Evolutionary conservation across 2,888 invertebrate genomes (phyloP).

Genomic region (Isotomurus palustris): DNA sequence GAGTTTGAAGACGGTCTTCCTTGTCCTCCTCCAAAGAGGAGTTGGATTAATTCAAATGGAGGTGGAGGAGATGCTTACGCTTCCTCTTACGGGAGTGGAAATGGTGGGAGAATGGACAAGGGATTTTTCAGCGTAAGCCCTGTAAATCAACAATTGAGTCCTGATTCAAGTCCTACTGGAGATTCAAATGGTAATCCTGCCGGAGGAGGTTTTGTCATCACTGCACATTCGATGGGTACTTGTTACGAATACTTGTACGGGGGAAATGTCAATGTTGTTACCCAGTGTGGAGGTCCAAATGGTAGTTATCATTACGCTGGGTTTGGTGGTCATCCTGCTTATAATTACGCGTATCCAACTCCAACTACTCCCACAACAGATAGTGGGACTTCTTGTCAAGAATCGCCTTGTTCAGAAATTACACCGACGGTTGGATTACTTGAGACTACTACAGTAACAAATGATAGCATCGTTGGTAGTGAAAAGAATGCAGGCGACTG

Average conservation of each 20-base stretch:
- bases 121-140: background rate
- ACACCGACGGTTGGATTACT: background rate
- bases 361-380: background rate
- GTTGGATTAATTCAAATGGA: slow-evolving; percentile 14
- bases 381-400: background rate
- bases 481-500: slow-evolving; percentile 17
- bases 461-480: background rate
- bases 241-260: slow-evolving; percentile 6
- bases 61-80: slow-evolving; percentile 22
- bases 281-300: slow-evolving; percentile 1
- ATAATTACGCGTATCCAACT: background rate
- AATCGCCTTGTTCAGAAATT: no score
- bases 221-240: background rate
- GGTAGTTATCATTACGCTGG: background rate
- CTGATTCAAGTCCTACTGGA: slow-evolving; percentile 1
- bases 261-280: slow-evolving; percentile 2
- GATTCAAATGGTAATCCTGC: background rate
- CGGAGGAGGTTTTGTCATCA: background rate
- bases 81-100: slow-evolving; percentile 12
- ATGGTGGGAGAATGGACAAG: slow-evolving; percentile 16
- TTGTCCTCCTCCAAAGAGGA: slow-evolving; percentile 10
- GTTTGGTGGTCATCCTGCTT: background rate
- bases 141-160: slow-evolving; percentile 2
- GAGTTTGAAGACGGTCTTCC: slow-evolving; percentile 15
- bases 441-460: background rate